A percentile compares a stretch with the other conserved stretches of the same genome.
These are phyloP conservation scores for Formica aserva DNA, from an alignment of 2,888 invertebrate genomes.

Conservation along the genomic window DNA sequence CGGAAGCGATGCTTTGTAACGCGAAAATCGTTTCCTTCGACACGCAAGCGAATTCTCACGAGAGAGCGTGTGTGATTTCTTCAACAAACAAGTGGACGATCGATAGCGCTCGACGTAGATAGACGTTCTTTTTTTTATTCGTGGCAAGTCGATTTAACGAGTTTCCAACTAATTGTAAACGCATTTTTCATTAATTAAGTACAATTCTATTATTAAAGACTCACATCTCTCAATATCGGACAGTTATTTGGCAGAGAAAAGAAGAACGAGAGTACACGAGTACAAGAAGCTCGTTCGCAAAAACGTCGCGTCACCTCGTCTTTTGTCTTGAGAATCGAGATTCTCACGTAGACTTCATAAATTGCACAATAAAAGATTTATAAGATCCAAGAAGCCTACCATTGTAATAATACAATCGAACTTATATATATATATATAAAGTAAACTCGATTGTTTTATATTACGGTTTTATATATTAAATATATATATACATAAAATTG, in stretches of 20 bases:
- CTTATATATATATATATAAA: background rate
- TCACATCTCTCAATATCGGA: background rate
- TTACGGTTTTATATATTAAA: background rate
- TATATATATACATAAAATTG: background rate
- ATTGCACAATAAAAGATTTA: slow-evolving; percentile 3
- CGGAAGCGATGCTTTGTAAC: slow-evolving; percentile 72
- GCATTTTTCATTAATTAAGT: background rate
- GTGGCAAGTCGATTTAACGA: background rate
- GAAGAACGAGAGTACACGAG: background rate
- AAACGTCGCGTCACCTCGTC: background rate
- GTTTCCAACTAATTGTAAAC: background rate
- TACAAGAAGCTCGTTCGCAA: slow-evolving; percentile 5
- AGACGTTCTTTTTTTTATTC: background rate
- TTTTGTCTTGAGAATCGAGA: background rate
- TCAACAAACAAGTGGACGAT: slow-evolving; percentile 25
- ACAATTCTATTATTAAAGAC: background rate
- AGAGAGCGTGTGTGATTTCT: slow-evolving; percentile 46
- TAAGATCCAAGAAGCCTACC: background rate
- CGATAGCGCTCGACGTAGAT: background rate
- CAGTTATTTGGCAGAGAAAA: background rate
- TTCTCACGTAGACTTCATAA: slow-evolving; percentile 7
- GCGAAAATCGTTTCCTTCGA: slow-evolving; percentile 64
- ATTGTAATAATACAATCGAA: background rate
- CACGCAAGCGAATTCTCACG: slow-evolving; percentile 62
- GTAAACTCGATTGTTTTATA: background rate